These are phyloP conservation scores for Lerista edwardsae DNA, from an alignment of 2,797 vertebrate species.

Conservation along the genomic window DNA sequence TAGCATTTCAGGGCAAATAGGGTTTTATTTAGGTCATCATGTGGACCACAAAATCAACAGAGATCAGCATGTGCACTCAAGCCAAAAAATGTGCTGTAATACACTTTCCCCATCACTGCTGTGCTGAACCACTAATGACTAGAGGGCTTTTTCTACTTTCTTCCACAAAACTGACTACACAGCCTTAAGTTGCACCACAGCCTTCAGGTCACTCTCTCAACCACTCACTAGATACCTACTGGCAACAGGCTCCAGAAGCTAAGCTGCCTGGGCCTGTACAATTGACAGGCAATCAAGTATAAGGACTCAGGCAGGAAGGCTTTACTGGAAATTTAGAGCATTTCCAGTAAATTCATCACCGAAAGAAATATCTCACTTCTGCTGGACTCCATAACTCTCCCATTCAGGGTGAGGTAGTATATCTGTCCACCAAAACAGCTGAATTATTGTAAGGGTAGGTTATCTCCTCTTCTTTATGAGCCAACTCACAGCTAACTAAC, in stretches of 20 bases:
- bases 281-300: background rate
- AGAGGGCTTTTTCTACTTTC: background rate
- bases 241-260: background rate
- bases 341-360: background rate
- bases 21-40: background rate
- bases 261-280: background rate
- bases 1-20: background rate
- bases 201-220: background rate
- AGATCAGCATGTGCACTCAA: no score
- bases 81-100: background rate
- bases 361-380: background rate
- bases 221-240: background rate
- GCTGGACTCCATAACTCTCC: background rate
- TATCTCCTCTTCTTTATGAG: background rate
- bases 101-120: background rate
- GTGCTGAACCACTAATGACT: background rate
- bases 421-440: background rate
- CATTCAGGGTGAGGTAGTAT: background rate
- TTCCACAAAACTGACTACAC: background rate
- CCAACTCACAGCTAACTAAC: background rate
- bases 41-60: background rate
- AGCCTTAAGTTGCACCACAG: background rate
- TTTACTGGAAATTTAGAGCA: background rate
- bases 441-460: background rate
- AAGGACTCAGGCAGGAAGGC: background rate